Base-by-base conservation (phyloP, 2,797 vertebrate genomes). In the Microctenopoma stevenorrisi region DNA sequence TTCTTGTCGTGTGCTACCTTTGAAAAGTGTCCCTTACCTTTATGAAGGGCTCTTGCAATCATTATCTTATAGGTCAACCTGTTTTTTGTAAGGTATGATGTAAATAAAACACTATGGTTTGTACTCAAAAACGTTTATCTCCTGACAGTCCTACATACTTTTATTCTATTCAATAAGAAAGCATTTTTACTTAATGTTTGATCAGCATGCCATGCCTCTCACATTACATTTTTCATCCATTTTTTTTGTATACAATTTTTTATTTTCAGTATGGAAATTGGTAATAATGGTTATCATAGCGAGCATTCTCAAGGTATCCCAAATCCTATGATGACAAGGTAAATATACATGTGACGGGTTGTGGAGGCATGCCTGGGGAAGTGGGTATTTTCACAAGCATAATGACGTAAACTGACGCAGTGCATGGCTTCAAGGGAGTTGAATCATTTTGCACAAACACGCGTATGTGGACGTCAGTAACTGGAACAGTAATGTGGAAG, bases 271-370 rank as follows among this genome's bases (percentile, higher is more conserved):
- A 93, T 94, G 87, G 95, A 96, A 97, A 96, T 94, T 95, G 94
- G 95, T 98, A 96, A 94, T 96, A 96, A 96, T 96, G 96, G 96
- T 98, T 98, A 98, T 97, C 96, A 96, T 97, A 97, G 94, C 94
- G 94, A 97, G 80, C 89, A 85, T 85, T 94, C 95, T 83, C 95
- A 94, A 94, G 95, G 95, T 96, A 94, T 96, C 93, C 95, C 94
- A 91, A 96, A 95, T 88, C 95, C 95, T 89, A 84, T 95, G 91
- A 94, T 95, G 94, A 93, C 92, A 93, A 99, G 97, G 97, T 98
- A 98, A 97, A 94, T 40, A 38, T 47, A 37, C 88, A 85, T 91
- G 89, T 52, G 75, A 26, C 72, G 55, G 64, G 74, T 66, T 42
- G 81, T 76, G 83, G 47, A 82, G 56, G 87, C 87, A 87, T 86